phyloP scores from a whole-genome alignment of 2,113 vertebrate genomes.

The Cranoglanis bouderius region DNA sequence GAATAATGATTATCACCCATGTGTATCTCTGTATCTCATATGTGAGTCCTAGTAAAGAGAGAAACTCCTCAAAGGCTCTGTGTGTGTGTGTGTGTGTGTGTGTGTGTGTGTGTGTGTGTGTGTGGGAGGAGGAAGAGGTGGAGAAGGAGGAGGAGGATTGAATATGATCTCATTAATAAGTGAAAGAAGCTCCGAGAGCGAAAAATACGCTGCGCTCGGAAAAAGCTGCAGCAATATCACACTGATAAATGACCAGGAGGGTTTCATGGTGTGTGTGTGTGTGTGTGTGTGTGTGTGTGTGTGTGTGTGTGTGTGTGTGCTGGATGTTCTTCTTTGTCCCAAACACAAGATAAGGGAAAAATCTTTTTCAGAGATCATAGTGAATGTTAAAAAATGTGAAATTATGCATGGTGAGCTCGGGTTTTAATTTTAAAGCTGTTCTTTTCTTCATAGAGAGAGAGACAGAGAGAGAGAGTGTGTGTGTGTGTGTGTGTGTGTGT shows the following conservation, averaged over 20 bases:
- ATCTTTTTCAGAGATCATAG: background rate
- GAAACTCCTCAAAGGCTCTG: constrained; percentile 51
- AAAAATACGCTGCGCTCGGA: constrained; percentile 36
- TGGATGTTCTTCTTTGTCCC: background rate
- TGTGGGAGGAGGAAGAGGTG: constrained; percentile 33
- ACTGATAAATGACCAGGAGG: constrained; percentile 46
- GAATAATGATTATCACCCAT: constrained; percentile 73
- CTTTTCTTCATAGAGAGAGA: constrained; percentile 11
- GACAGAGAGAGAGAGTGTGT: constrained; percentile 14
- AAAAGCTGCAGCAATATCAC: constrained; percentile 43
- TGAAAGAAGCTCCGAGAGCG: constrained; percentile 46
- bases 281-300: background rate
- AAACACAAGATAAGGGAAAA: background rate
- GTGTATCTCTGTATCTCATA: constrained; percentile 61
- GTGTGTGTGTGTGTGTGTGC: background rate
- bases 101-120: constrained; percentile 37
- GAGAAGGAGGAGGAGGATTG: constrained; percentile 39
- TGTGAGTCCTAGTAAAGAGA: constrained; percentile 48
- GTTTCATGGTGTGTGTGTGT: constrained; percentile 16
- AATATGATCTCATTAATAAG: constrained; percentile 63
- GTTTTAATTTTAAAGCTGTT: background rate
- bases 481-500: background rate
- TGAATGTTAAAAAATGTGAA: constrained; percentile 12
- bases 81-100: constrained; percentile 13
- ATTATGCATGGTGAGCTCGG: constrained; percentile 11